These are phyloP conservation scores for Rambutsinella grinnellia DNA, from an alignment of 2,888 invertebrate genomes.

Conservation along the genomic window DNA sequence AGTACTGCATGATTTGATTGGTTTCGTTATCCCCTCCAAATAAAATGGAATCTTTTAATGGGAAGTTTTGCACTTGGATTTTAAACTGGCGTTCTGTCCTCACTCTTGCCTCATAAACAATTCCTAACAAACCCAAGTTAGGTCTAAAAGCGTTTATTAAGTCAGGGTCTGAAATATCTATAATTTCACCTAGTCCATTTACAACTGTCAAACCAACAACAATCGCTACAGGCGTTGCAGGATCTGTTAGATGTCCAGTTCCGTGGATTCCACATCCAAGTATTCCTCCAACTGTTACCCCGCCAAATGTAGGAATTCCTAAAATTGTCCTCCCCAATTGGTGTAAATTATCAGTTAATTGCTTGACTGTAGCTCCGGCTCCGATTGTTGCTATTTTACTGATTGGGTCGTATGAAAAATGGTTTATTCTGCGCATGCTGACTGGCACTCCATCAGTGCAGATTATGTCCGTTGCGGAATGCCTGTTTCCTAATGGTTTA, in stretches of 20 bases:
- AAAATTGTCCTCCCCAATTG: constrained; percentile 1
- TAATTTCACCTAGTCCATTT: constrained; percentile 7
- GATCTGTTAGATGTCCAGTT: background rate
- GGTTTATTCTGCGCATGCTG: too few relatives aligned
- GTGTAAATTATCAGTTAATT: background rate
- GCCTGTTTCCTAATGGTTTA: background rate
- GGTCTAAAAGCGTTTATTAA: constrained; percentile 1
- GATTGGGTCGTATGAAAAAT: background rate
- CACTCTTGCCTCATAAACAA: background rate
- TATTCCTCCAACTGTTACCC: background rate
- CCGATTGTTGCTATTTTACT: background rate
- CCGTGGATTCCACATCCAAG: too few relatives aligned
- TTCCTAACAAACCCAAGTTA: constrained; percentile 15
- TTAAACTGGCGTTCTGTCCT: constrained; percentile 11
- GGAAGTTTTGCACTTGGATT: background rate
- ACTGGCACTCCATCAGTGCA: too few relatives aligned
- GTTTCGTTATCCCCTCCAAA: too few relatives aligned
- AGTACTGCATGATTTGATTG: background rate
- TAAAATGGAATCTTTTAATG: background rate
- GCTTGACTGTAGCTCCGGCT: background rate
- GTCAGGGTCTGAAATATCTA: constrained; percentile 4
- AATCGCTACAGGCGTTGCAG: background rate
- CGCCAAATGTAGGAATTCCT: too few relatives aligned
- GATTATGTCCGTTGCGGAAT: constrained; percentile 8
- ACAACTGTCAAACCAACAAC: background rate